These are phyloP conservation scores for Muricea muricata DNA, from an alignment of 92 coral and sea anemone genomes.

Conservation along the genomic window DNA sequence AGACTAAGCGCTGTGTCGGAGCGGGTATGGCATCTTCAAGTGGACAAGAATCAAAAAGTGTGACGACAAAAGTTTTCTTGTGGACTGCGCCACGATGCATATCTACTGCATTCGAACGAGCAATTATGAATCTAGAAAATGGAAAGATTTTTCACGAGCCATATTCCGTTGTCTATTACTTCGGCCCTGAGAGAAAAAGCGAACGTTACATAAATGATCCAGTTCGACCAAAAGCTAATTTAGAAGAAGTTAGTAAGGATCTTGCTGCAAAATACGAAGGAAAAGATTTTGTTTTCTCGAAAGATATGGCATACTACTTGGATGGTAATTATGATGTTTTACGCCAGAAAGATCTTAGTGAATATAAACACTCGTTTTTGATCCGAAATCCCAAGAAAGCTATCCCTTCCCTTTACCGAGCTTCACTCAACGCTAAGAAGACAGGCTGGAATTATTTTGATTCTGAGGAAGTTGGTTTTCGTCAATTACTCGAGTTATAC, in stretches of 20 bases:
- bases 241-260: constrained; percentile 64
- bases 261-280: constrained; percentile 87
- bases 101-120: constrained; percentile 95
- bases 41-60: neutral
- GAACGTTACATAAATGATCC: constrained; percentile 73
- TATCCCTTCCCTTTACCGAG: constrained; percentile 78
- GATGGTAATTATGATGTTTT: constrained; percentile 78
- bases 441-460: constrained; percentile 98
- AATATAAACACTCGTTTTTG: constrained; percentile 81
- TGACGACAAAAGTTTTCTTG: constrained; percentile 73
- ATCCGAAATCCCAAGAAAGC: constrained; percentile 89
- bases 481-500: constrained; percentile 84
- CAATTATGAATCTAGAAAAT: constrained; percentile 86
- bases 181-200: constrained; percentile 90
- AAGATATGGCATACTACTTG: constrained; percentile 92
- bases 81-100: constrained; percentile 99
- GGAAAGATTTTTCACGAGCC: constrained; percentile 93
- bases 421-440: constrained; percentile 86
- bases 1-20: neutral
- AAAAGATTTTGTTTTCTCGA: constrained; percentile 81
- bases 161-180: constrained; percentile 78
- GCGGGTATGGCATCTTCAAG: neutral
- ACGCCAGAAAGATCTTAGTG: constrained; percentile 78
- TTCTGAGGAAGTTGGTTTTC: constrained; percentile 86
- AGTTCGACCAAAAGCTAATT: constrained; percentile 72